Conservation (phyloP, 1,140 invertebrate genomes). For the Himalopsyche phryganea region DNA sequence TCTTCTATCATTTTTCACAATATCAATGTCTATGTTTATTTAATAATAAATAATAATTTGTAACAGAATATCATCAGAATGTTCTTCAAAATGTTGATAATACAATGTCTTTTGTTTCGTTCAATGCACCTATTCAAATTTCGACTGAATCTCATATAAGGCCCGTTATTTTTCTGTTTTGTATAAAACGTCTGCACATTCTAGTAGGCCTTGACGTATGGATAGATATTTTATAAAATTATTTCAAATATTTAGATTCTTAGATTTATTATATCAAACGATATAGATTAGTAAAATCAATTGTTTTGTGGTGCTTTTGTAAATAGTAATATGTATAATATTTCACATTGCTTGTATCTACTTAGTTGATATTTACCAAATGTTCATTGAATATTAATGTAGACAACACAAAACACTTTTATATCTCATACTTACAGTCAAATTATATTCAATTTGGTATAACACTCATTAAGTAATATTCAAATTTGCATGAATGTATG, state of each 20-base stretch:
- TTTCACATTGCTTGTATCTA: neutral
- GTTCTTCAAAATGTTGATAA: neutral
- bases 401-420: neutral
- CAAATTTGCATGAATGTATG: no score
- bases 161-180: neutral
- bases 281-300: constrained; percentile 23
- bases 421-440: no score
- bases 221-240: constrained; percentile 25
- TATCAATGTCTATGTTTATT: no score
- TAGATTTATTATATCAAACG: neutral
- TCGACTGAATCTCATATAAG: constrained; percentile 1
- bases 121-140: neutral
- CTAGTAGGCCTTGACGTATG: constrained; percentile 18
- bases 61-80: no score
- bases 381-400: neutral
- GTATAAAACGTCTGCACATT: constrained; percentile 5
- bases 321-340: constrained; percentile 16
- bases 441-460: no score
- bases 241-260: constrained; percentile 17
- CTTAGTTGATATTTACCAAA: neutral
- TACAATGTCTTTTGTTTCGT: neutral
- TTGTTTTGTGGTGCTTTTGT: constrained; percentile 32
- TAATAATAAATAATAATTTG: no score
- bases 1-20: no score
- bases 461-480: no score